A percentile compares a stretch with the other conserved stretches of the same genome.
These are phyloP conservation scores for Peucedramus taeniatus DNA, from an alignment of 2,113 vertebrate genomes.

Conservation along the genomic window DNA sequence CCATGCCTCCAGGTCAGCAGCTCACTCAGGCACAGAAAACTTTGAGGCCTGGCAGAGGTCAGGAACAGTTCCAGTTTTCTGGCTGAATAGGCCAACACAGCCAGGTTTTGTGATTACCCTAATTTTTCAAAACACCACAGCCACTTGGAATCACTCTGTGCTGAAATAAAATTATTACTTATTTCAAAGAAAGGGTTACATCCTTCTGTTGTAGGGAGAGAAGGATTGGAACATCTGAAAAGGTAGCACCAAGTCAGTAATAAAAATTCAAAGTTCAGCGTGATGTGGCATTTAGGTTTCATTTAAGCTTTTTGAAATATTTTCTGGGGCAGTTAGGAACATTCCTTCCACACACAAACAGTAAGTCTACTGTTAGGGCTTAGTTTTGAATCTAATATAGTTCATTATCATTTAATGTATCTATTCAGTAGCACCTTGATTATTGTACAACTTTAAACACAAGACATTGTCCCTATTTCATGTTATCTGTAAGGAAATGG, in stretches of 20 bases:
- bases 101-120: neutral
- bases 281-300: neutral
- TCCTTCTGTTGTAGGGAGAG: neutral
- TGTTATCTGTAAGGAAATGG: neutral
- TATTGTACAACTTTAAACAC: neutral
- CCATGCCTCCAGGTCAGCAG: neutral
- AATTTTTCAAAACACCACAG: neutral
- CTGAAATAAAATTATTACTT: neutral
- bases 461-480: neutral
- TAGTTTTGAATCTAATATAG: neutral
- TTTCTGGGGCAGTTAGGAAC: neutral
- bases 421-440: conserved; percentile 37
- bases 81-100: neutral
- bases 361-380: neutral
- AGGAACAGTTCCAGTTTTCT: neutral
- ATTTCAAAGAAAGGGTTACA: neutral
- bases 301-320: neutral
- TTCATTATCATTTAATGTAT: neutral
- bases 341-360: neutral
- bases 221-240: neutral
- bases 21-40: neutral
- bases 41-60: neutral
- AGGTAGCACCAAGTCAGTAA: neutral
- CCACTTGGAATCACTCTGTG: neutral
- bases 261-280: neutral